Evolutionary conservation across 2,113 vertebrate species (phyloP).

Genomic region (Tyrannus savana): DNA sequence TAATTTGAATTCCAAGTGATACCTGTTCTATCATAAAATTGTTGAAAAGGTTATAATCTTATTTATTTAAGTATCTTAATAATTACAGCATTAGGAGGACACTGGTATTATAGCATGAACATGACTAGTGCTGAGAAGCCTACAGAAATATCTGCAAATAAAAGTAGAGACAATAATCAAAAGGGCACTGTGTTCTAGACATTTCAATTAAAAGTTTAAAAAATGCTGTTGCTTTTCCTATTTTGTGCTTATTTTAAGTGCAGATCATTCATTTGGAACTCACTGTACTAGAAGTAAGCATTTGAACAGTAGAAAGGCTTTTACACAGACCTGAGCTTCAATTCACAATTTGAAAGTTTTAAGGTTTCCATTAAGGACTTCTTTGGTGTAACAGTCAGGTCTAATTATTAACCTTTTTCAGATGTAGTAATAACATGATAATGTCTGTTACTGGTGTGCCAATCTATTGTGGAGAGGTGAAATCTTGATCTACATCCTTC

Average conservation of each 20-base stretch:
- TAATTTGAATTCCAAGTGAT: background rate
- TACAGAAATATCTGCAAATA: background rate
- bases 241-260: background rate
- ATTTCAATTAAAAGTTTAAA: background rate
- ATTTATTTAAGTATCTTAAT: background rate
- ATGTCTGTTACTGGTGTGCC: background rate
- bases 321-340: background rate
- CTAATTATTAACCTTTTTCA: background rate
- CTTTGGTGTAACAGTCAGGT: background rate
- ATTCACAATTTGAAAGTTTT: background rate
- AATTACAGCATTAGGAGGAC: background rate
- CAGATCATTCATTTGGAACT: background rate
- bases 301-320: background rate
- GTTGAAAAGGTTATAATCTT: background rate
- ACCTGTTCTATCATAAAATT: background rate
- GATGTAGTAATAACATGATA: background rate
- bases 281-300: accelerated
- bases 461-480: background rate
- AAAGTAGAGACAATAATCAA: background rate
- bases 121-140: background rate
- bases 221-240: background rate
- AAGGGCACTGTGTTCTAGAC: background rate
- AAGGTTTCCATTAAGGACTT: background rate
- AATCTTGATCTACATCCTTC: background rate
- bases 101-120: background rate